These are phyloP conservation scores for Phania funesta DNA, from an alignment of 2,888 invertebrate species.

Conservation along the genomic window DNA sequence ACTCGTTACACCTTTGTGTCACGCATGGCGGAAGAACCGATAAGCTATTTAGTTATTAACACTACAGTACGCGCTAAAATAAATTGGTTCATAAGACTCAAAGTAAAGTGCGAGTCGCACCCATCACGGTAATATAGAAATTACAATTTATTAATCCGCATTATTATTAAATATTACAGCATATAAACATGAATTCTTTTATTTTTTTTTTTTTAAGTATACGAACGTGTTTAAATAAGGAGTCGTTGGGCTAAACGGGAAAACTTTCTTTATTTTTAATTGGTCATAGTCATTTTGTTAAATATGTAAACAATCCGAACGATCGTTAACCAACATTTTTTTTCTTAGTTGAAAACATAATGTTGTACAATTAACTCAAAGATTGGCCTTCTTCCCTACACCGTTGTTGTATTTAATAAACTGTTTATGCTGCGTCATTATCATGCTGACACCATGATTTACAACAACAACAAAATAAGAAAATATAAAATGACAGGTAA, in stretches of 20 bases:
- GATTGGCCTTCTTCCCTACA: background rate
- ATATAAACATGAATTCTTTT: too few relatives aligned
- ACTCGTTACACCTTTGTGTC: too few relatives aligned
- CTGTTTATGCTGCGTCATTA: conserved; percentile 51
- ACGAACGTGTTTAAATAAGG: background rate
- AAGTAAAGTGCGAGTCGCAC: too few relatives aligned
- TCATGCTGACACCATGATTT: conserved; percentile 48
- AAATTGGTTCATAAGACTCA: too few relatives aligned
- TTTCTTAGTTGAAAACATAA: background rate
- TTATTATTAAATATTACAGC: too few relatives aligned
- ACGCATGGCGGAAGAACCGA: too few relatives aligned
- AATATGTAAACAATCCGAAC: background rate
- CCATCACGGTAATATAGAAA: too few relatives aligned
- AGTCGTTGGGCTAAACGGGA: background rate
- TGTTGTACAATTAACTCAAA: conserved; percentile 27
- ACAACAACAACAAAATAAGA: background rate
- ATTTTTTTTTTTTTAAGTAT: too few relatives aligned
- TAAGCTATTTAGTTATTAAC: too few relatives aligned
- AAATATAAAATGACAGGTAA: conserved; percentile 18
- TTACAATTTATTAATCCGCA: too few relatives aligned
- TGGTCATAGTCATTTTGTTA: background rate
- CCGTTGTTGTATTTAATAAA: conserved; percentile 43
- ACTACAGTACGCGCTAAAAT: too few relatives aligned
- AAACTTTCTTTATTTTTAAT: background rate
- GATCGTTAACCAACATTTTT: too few relatives aligned